Conservation (phyloP, 2,797 vertebrate species). For the Acanthurus leucopareius region DNA sequence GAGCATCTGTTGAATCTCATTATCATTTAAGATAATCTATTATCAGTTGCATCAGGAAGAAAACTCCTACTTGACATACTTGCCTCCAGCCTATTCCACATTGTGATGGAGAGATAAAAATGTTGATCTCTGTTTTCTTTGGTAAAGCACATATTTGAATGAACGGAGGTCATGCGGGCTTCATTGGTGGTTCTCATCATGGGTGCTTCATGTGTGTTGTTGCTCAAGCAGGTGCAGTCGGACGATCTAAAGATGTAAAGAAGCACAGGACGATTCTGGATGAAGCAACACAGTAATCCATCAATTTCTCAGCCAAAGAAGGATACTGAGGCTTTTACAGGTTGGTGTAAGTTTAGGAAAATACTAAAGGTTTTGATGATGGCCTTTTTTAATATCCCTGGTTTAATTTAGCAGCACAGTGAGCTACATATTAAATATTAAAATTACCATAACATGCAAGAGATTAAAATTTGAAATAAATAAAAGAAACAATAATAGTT, state of each 20-base stretch:
- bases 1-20: too few species aligned
- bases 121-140: background rate
- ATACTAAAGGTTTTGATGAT: background rate
- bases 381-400: background rate
- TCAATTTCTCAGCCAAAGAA: too few species aligned
- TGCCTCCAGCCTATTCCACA: conserved; percentile 8
- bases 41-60: background rate
- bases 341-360: too few species aligned
- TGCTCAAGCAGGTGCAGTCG: background rate
- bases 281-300: too few species aligned
- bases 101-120: conserved; percentile 6
- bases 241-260: background rate
- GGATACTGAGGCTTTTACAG: too few species aligned
- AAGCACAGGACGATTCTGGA: background rate
- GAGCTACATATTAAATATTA: background rate
- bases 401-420: background rate
- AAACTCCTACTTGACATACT: conserved; percentile 20
- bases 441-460: background rate
- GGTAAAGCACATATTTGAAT: background rate
- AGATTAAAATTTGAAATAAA: background rate
- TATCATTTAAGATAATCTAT: too few species aligned
- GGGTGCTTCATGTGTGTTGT: background rate
- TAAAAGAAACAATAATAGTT: background rate
- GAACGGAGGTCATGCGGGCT: background rate
- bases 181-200: too few species aligned